Evolutionary conservation across 1,140 invertebrate genomes (phyloP).

Genomic region (Macrobrachium nipponense): DNA sequence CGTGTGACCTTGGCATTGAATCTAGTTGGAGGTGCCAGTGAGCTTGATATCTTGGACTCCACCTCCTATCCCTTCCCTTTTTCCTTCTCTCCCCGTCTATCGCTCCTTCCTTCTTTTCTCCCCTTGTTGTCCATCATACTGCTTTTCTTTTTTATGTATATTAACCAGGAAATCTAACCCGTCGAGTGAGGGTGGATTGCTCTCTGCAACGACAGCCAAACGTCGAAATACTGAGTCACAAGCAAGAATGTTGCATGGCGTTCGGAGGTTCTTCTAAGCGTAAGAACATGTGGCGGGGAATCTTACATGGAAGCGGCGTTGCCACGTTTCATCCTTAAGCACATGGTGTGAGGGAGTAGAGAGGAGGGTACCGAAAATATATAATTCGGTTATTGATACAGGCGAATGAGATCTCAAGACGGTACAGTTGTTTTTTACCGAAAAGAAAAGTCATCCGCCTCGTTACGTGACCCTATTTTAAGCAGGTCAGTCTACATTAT

Average conservation of each 20-base stretch:
- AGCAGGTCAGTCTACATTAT: too few relatives aligned
- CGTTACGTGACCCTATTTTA: too few relatives aligned
- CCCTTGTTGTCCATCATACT: neutral
- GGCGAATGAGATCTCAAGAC: too few relatives aligned
- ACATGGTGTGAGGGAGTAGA: conserved; percentile 20
- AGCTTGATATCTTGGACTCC: conserved; percentile 21
- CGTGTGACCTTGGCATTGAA: conserved; percentile 60
- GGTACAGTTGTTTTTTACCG: too few relatives aligned
- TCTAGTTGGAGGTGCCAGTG: conserved; percentile 51
- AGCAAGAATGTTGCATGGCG: conserved; percentile 1
- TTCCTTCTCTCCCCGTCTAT: neutral
- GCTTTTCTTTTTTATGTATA: too few relatives aligned
- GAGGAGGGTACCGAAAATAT: too few relatives aligned
- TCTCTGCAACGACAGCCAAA: neutral
- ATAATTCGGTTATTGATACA: too few relatives aligned
- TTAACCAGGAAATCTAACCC: too few relatives aligned
- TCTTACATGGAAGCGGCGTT: conserved; percentile 51
- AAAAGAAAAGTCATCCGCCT: too few relatives aligned
- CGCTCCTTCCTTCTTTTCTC: neutral
- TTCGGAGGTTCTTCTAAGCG: conserved; percentile 11
- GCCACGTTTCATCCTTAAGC: conserved; percentile 39
- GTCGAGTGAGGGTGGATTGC: too few relatives aligned
- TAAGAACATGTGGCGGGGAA: conserved; percentile 50
- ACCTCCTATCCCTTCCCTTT: conserved; percentile 31
- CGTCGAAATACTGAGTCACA: neutral